Percentiles rank a stretch among this genome's conserved stretches.
These are phyloP conservation scores for Psephotus haematonotus DNA, from an alignment of 2,113 vertebrate species.

Conservation along the genomic window DNA sequence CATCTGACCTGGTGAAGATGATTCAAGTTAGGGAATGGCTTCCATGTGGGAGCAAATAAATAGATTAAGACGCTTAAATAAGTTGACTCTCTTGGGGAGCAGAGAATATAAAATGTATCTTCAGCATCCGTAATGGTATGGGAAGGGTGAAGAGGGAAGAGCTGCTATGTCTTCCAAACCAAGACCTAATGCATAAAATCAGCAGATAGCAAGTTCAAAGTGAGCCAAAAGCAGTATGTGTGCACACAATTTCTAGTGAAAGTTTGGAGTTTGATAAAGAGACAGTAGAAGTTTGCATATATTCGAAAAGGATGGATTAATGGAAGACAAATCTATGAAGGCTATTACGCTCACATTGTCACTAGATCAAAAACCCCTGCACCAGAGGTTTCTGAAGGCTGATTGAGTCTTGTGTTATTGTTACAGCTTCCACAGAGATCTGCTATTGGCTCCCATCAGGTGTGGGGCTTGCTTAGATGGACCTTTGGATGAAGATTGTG, in stretches of 20 bases:
- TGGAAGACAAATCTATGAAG: not conserved
- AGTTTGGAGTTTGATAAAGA: not conserved
- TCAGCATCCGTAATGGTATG: not conserved
- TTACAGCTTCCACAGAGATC: not conserved
- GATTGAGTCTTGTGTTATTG: not conserved
- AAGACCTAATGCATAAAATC: not conserved
- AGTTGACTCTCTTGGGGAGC: not conserved
- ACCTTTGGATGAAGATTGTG: not conserved
- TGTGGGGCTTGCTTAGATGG: not conserved
- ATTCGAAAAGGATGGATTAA: not conserved
- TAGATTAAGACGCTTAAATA: not conserved
- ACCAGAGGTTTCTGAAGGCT: not conserved
- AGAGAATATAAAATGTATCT: not conserved
- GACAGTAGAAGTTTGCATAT: not conserved
- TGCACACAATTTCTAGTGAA: not conserved
- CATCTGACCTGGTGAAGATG: not conserved
- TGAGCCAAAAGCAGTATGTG: not conserved
- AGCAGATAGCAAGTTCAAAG: not conserved
- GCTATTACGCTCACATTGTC: not conserved
- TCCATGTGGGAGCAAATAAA: not conserved
- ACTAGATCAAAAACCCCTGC: not conserved
- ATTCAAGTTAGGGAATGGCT: not conserved
- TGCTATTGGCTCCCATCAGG: not conserved
- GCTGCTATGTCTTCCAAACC: not conserved
- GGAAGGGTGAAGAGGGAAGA: not conserved